Evolutionary conservation across 2,113 vertebrate species (phyloP).

Genomic region (Dromaius novaehollandiae): DNA sequence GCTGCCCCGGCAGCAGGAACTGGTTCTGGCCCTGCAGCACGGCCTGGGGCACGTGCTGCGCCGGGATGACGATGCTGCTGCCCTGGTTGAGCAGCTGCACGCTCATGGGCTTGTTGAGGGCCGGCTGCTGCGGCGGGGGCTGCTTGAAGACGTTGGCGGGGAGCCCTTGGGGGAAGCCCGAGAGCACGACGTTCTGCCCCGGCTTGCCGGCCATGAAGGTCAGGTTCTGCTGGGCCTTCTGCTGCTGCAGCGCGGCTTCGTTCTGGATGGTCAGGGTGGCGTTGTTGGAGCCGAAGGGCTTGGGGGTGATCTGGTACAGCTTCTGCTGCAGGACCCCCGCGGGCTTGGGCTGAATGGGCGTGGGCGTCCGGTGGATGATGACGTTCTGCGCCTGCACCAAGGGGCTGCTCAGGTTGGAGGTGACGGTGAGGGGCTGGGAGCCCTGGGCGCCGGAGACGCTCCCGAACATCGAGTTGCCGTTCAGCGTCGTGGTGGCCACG

Average conservation of each 20-base stretch:
- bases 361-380: constrained; percentile 93
- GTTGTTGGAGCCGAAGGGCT: constrained; percentile 67
- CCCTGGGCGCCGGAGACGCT: constrained; percentile 71
- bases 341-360: constrained; percentile 96
- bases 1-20: constrained; percentile 83
- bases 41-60: constrained; percentile 88
- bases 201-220: constrained; percentile 91
- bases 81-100: constrained; percentile 92
- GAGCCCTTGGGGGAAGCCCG: constrained; percentile 85
- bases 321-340: constrained; percentile 89
- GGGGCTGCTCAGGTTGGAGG: constrained; percentile 79
- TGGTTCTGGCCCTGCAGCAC: constrained; percentile 86
- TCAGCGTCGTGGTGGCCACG: constrained; percentile 70
- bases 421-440: constrained; percentile 82
- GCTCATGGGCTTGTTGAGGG: constrained; percentile 89
- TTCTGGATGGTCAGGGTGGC: constrained; percentile 83
- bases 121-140: constrained; percentile 76
- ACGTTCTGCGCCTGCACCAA: constrained; percentile 87
- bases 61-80: constrained; percentile 94
- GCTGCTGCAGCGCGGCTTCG: constrained; percentile 83
- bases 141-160: constrained; percentile 81
- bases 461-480: constrained; percentile 76
- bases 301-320: constrained; percentile 85
- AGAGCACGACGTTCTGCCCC: constrained; percentile 89
- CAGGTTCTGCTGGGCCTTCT: constrained; percentile 87